Percentiles rank a stretch among this genome's conserved stretches.
Evolutionary conservation across 1,140 invertebrate genomes (phyloP).

Genomic region (Hylaeus volcanicus): DNA sequence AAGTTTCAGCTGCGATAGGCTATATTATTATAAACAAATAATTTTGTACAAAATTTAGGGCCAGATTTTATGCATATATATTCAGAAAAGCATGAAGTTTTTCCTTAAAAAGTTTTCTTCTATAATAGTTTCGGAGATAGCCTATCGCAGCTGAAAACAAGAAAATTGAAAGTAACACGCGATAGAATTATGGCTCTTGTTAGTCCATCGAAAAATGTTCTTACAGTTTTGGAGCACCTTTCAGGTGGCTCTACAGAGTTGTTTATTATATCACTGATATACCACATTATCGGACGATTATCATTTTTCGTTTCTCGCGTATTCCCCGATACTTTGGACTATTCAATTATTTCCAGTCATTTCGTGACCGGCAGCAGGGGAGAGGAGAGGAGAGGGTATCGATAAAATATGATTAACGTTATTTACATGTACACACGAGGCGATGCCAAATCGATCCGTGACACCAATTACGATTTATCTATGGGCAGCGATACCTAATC

Average conservation of each 20-base stretch:
- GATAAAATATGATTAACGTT: conserved; percentile 49
- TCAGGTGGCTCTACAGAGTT: neutral
- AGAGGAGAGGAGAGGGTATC: neutral
- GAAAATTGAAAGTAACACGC: no score
- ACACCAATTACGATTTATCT: conserved; percentile 66
- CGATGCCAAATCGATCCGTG: conserved; percentile 36
- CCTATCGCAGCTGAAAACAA: no score
- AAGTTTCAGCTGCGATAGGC: no score
- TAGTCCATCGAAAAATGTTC: no score
- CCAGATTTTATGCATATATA: no score
- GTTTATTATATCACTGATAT: conserved; percentile 13
- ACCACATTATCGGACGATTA: conserved; percentile 14
- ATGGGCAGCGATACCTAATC: conserved; percentile 47
- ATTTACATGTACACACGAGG: conserved; percentile 53
- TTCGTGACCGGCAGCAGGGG: no score
- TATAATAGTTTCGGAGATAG: no score
- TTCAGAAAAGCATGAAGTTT: no score
- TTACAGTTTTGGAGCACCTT: neutral
- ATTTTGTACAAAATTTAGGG: no score
- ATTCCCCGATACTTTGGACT: conserved; percentile 17
- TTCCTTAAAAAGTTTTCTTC: no score
- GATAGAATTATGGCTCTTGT: no score
- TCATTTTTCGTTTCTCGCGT: neutral
- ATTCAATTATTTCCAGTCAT: conserved; percentile 27
- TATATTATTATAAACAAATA: no score